phyloP scores from a whole-genome alignment of 2,888 invertebrate species.

The Lydus trimaculatus region DNA sequence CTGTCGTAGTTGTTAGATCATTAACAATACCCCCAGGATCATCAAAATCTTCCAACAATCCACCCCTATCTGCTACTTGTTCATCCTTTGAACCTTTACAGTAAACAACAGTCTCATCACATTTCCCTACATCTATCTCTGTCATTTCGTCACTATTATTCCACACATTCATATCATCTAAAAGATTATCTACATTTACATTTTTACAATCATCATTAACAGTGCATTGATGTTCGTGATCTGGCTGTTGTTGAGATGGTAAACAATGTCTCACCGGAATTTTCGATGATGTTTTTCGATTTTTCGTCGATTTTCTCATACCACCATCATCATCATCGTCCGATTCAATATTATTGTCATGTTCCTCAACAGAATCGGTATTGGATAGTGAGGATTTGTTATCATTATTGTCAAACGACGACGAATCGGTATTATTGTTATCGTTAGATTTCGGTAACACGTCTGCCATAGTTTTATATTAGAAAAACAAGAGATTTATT shows the following conservation, averaged over 20 bases:
- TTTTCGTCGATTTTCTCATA: background rate
- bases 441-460: background rate
- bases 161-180: conserved; percentile 7
- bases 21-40: conserved; percentile 1
- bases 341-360: background rate
- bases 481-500: background rate
- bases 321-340: background rate
- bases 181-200: conserved; percentile 17
- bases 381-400: background rate
- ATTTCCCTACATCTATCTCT: background rate
- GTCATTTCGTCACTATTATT: background rate
- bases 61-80: conserved; percentile 6
- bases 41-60: conserved; percentile 4
- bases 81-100: conserved; percentile 1
- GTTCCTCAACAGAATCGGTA: background rate
- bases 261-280: conserved; percentile 18
- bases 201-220: conserved; percentile 13
- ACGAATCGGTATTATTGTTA: background rate
- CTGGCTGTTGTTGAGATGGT: background rate
- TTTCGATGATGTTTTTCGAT: conserved; percentile 11
- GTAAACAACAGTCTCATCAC: background rate
- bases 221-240: background rate
- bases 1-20: background rate
- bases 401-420: background rate
- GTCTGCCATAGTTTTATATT: background rate